Evolutionary conservation across 2,888 invertebrate genomes (phyloP), one percentile per base, ranked within the genome.

Genomic region (Conus canariensis): DNA sequence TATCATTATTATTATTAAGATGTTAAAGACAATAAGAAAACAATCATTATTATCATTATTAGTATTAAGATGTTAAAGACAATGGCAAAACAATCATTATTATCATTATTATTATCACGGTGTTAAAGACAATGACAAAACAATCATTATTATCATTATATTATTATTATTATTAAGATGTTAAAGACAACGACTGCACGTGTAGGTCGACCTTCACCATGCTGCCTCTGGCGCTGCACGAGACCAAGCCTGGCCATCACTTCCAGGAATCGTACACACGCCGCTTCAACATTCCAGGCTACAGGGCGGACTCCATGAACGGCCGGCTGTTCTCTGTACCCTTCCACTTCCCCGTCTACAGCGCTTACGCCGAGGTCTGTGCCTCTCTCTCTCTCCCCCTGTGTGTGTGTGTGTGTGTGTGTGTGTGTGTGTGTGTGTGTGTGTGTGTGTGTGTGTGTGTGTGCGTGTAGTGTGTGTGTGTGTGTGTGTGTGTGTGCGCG

Each of bases 231-330:
- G 94, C 96, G 30, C 92, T 96, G 8, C 96, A 96, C 92, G 96
- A 96, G 92, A 95, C 95, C 0, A 93, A 95, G 88, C 96, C 96
- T 4, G 96, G 96, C 5, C 96, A 96, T 90, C 96, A 96, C 92
- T 93, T 96, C 77, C 96, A 96, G 94, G 96, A 93, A 56, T 87
- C 90, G 60, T 92, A 92, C 91, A 90, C 91, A 12, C 88, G 87
- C 22, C 90, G 91, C 58, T 92, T 86, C 70, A 87, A 85, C 85
- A 92, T 92, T 64, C 92, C 92, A 0, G 80, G 88, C n/a, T 92
- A 92, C 91, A 82, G 92, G 19, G 91, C 90, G 1, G 90, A 91
- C 67, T 89, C 92, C 74, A 88, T 92, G 90, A 92, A 91, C 90
- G 92, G 91, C 58, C 90, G 91, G 5, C 91, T 92, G 5, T 92